Base-by-base conservation (phyloP, 1,140 invertebrate genomes). In the Gerris buenoi region DNA sequence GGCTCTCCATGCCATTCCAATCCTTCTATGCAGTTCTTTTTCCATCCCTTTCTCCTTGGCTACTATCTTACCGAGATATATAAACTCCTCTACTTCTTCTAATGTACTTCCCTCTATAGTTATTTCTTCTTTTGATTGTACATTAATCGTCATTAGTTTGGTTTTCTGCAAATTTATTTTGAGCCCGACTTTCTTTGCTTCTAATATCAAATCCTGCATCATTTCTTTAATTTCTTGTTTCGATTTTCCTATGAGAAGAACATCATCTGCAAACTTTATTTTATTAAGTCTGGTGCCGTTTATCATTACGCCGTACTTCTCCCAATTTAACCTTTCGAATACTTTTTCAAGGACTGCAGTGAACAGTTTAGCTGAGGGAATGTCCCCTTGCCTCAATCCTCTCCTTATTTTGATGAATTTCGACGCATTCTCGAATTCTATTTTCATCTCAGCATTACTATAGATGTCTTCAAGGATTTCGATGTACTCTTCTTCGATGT, bases 41-140 rank as follows among this genome's bases (percentile, higher is more conserved):
- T 23, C 25, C 27, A 59, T 57, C 18, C 46, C 27, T 25, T 5
- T 25, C 2, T 66, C 26, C 15, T n/a, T 14, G 2, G 46, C n/a
- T 25, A 66, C 25, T 25, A 57, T 2, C 25, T n/a, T 25, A 23
- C 65, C 65, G 18, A 66, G 27, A 58, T 66, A 66, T 25, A 27
- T 27, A 60, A 66, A 58, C n/a, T 66, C 57, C 2, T 66, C 46
- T 2, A 66, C 65, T 60, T 59, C 56, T 66, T 59, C 65, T 10
- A 46, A 10, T 18, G 5, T 46, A 46, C 33, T 10, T 10, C 33
- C 33, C 33, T 46, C 33, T 46, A 46, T 18, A 10, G 18, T 46
- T 10, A 46, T 46, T 10, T 46, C 33, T 46, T 46, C 33, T 10
- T 5, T 10, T 10, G 5, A 5, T 46, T 46, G 33, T 46, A 46